phyloP scores from a whole-genome alignment of 2,888 invertebrate genomes.

The Alentia gelatinosa region DNA sequence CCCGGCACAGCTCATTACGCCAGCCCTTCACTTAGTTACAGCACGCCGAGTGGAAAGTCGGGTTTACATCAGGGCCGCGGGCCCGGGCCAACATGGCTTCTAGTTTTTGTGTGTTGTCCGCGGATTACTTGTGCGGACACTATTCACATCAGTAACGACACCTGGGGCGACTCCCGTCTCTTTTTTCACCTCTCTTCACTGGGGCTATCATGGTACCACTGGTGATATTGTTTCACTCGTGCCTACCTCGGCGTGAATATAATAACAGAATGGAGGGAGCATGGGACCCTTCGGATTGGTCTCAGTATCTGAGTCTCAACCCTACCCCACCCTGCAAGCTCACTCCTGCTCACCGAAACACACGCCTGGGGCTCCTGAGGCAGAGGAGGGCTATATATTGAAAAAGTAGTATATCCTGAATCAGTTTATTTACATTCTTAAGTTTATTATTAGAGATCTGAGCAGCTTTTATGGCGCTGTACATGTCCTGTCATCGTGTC shows the following conservation, averaged over 20 bases:
- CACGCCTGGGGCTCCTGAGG: not conserved
- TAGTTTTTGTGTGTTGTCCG: not conserved
- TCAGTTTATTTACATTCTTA: too few relatives aligned
- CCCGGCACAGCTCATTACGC: constrained; percentile 8
- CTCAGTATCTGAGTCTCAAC: too few relatives aligned
- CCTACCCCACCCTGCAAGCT: too few relatives aligned
- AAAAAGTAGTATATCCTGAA: too few relatives aligned
- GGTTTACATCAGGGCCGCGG: not conserved
- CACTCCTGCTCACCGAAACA: not conserved
- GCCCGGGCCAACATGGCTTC: not conserved
- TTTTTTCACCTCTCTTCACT: not conserved
- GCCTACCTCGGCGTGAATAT: not conserved
- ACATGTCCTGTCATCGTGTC: too few relatives aligned
- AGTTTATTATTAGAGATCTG: too few relatives aligned
- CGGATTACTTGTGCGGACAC: too few relatives aligned
- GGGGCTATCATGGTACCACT: not conserved
- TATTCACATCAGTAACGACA: constrained; percentile 15
- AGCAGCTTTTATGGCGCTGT: too few relatives aligned
- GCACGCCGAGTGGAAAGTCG: constrained; percentile 25
- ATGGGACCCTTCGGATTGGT: too few relatives aligned
- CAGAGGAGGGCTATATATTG: too few relatives aligned
- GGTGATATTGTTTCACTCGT: not conserved
- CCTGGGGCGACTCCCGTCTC: not conserved
- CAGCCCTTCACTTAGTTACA: not conserved
- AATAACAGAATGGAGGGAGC: not conserved